Evolutionary conservation across 2,113 vertebrate species (phyloP).

Genomic region (Tragelaphus buxtoni): DNA sequence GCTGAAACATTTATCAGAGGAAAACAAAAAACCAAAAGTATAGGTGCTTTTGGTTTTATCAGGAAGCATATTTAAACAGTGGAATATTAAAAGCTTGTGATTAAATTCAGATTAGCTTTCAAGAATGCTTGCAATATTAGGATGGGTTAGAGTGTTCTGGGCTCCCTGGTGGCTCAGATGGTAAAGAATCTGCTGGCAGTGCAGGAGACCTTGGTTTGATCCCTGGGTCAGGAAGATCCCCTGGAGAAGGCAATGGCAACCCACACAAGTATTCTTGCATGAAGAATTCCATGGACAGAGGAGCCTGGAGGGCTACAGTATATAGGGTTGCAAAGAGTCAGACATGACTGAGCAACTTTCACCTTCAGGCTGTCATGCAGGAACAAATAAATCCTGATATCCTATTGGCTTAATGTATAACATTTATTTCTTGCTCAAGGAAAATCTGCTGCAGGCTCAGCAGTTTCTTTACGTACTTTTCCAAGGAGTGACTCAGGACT

Average conservation of each 20-base stretch:
- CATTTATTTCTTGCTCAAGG: neutral
- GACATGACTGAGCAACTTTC: neutral
- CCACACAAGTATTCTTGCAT: neutral
- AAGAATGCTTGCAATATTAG: neutral
- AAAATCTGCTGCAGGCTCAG: neutral
- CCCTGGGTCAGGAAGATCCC: neutral
- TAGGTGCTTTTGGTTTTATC: neutral
- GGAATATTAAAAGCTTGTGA: conserved; percentile 13
- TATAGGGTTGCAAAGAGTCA: neutral
- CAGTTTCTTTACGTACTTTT: neutral
- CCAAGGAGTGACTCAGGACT: neutral
- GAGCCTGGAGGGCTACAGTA: neutral
- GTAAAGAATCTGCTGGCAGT: neutral
- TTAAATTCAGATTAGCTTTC: conserved; percentile 34
- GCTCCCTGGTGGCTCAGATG: neutral
- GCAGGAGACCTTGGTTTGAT: neutral
- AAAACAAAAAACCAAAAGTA: neutral
- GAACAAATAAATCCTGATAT: neutral
- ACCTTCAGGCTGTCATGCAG: neutral
- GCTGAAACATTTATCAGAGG: neutral
- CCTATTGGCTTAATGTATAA: neutral
- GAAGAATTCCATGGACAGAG: neutral
- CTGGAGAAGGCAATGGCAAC: neutral
- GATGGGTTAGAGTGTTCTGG: neutral
- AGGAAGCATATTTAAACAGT: conserved; percentile 1